Percentiles rank a stretch among this genome's conserved stretches.
Conservation (phyloP, 2,888 invertebrate species). For the Drosophila kambysellisi region DNA sequence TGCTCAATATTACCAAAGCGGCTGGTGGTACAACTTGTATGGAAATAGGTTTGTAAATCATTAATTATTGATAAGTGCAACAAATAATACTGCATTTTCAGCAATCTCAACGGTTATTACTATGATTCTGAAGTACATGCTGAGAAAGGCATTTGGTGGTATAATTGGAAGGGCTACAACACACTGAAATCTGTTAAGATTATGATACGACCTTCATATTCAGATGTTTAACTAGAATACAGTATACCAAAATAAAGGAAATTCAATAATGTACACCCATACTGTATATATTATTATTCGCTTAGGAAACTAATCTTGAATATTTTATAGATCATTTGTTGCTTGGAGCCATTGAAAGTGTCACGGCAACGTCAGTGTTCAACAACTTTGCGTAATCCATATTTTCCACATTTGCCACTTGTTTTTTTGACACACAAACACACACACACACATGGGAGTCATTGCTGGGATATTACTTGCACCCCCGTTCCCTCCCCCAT, state of each 20-base stretch:
- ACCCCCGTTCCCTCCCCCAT: too few relatives aligned
- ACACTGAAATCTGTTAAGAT: constrained; percentile 27
- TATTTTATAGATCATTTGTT: constrained; percentile 29
- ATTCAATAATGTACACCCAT: neutral
- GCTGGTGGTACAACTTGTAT: constrained; percentile 13
- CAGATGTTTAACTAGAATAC: neutral
- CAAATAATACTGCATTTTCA: neutral
- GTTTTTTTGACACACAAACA: constrained; percentile 20
- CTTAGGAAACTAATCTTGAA: constrained; percentile 5
- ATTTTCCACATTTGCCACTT: constrained; percentile 63
- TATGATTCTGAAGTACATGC: rapidly evolving
- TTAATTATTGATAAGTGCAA: neutral
- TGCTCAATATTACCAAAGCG: neutral
- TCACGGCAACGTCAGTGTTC: constrained; percentile 29
- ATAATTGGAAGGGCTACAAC: constrained; percentile 9
- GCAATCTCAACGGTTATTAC: constrained; percentile 41
- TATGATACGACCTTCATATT: constrained; percentile 33
- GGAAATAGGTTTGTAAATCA: constrained; percentile 17
- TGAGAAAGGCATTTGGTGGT: constrained; percentile 37
- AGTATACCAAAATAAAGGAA: neutral
- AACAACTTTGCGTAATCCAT: constrained; percentile 62
- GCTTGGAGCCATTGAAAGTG: constrained; percentile 11
- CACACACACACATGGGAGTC: neutral
- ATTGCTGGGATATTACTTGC: neutral
- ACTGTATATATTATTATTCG: neutral